Base-by-base conservation (phyloP, 2,888 invertebrate genomes). In the Microchrysa polita region DNA sequence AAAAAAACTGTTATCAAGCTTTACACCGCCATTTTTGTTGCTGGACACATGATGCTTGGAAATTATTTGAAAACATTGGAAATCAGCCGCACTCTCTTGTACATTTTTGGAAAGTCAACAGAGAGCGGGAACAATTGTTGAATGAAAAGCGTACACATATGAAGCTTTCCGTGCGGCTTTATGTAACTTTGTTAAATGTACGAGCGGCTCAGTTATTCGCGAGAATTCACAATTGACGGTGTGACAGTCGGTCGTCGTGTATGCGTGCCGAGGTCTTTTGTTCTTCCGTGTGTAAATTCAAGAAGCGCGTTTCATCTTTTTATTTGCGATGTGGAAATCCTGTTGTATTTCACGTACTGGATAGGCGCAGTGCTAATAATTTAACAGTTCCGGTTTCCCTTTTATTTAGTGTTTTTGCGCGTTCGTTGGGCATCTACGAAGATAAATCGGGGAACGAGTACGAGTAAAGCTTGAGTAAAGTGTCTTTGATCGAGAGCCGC, bases 161-260 rank as follows among this genome's bases (percentile, higher is more conserved):
- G 12, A 44, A 65, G 65, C 65, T 65, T 65, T 48, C 5, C 61
- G 14, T 42, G 61, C 40, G 22, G 52, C 69, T 69, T 69, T 69
- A 69, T 69, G 69, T 55, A 57, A 69, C 57, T 69, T 69, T 57
- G 55, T 57, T 69, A 69, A 69, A 23, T 42, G 55, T 40, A 57
- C 57, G 40, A 55, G 69, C 44, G 18, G 40, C 40, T 69, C 69
- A 69, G 69, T 69, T 69, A 57, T 55, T 40, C 69, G 55, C 55
- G 18, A 69, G 69, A 69, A 69, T 69, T 69, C 57, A 69, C 69
- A 55, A 55, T 69, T 55, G n/a, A 69, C 69, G 20, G 69, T 69
- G 69, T 69, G 69, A 69, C 69, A 69, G 20, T 69, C 69, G 69
- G 57, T 42, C 20, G 69, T n/a, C 12, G 20, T 57, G 69, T 18